A percentile compares a stretch with the other conserved stretches of the same genome.
These are phyloP conservation scores for Drosophila robusta DNA, from an alignment of 2,888 invertebrate genomes.

Conservation along the genomic window DNA sequence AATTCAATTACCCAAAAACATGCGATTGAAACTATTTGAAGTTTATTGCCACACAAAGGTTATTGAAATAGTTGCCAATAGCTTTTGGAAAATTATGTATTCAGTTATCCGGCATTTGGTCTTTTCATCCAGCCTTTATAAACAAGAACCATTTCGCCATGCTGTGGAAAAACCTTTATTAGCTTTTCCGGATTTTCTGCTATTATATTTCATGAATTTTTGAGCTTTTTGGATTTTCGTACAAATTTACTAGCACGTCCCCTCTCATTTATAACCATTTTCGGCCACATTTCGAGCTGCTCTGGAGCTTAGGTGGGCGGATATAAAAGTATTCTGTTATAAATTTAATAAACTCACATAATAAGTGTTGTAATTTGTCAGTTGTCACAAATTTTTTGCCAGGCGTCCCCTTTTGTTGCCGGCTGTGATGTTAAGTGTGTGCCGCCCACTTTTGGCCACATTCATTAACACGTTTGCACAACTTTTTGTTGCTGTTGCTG, in stretches of 20 bases:
- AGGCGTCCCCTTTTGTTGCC: neutral
- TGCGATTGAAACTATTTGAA: conserved; percentile 11
- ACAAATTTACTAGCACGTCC: conserved; percentile 1
- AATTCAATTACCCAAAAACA: conserved; percentile 50
- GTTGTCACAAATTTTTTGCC: conserved; percentile 36
- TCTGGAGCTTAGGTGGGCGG: neutral
- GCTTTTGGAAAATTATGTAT: neutral
- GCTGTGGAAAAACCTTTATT: neutral
- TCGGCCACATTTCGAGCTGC: neutral
- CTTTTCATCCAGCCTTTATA: too few relatives aligned
- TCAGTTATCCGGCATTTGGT: neutral
- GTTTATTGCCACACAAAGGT: neutral
- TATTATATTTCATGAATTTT: conserved; percentile 1
- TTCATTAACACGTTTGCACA: conserved; percentile 57
- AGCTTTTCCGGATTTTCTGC: neutral
- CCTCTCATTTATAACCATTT: conserved; percentile 36
- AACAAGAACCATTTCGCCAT: too few relatives aligned
- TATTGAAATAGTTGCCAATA: neutral
- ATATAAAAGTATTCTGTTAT: conserved; percentile 8
- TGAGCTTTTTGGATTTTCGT: conserved; percentile 5
- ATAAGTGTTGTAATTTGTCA: conserved; percentile 59
- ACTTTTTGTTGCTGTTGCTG: conserved; percentile 28
- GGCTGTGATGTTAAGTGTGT: conserved; percentile 22
- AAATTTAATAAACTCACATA: conserved; percentile 50
- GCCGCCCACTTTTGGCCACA: conserved; percentile 42